Conservation (phyloP, 1,140 invertebrate genomes). For the Telenomus remus region DNA sequence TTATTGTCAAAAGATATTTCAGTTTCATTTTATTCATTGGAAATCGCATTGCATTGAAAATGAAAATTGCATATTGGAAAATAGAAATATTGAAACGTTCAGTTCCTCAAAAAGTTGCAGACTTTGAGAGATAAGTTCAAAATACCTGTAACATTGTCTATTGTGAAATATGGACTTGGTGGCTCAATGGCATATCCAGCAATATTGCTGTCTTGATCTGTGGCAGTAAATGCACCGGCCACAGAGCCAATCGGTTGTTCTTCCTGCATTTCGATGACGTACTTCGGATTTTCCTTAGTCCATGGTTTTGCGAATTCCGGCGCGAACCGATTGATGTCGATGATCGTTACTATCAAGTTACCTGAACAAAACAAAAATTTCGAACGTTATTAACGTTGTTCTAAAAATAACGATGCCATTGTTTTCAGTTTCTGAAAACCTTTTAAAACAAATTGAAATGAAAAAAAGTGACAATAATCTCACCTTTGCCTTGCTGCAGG, state of each 20-base stretch:
- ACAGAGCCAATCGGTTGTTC: conserved; percentile 88
- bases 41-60: too few species aligned
- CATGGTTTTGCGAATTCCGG: conserved; percentile 83
- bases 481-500: conserved; percentile 86
- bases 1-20: too few species aligned
- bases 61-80: too few species aligned
- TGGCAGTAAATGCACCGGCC: conserved; percentile 86
- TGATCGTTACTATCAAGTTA: conserved; percentile 88
- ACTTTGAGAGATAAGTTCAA: not conserved
- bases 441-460: not conserved
- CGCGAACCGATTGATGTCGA: conserved; percentile 84
- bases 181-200: conserved; percentile 84
- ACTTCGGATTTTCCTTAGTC: conserved; percentile 82
- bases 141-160: conserved; percentile 83
- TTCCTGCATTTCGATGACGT: conserved; percentile 84
- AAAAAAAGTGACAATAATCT: conserved; percentile 3
- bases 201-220: conserved; percentile 89
- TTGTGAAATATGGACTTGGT: conserved; percentile 84
- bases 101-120: not conserved
- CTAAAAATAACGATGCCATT: too few species aligned
- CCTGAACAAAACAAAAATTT: conserved; percentile 73
- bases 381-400: too few species aligned
- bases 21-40: too few species aligned
- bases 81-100: not conserved
- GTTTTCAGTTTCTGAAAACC: too few species aligned